Base-by-base conservation (phyloP, 1,140 invertebrate genomes). In the Drosophila sp. region DNA sequence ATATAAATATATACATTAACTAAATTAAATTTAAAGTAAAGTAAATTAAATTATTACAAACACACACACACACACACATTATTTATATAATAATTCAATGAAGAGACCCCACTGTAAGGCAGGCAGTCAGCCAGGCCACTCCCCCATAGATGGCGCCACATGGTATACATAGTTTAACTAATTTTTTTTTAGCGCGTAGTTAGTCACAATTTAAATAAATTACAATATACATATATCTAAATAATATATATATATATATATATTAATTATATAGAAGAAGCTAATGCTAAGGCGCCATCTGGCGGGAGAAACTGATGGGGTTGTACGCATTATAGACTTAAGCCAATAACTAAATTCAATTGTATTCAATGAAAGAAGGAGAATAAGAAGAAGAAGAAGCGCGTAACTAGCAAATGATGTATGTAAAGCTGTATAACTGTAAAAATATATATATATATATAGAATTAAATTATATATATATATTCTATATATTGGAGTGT, bases 121-220 rank as follows among this genome's bases (percentile, higher is more conserved):
- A 53, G 14, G 50, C 59, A 48, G 18, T 2, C 27, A 29, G 27
- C 6, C 27, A 29, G 27, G 4, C 7, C 4, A 4, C 8, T 13
- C 4, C 9, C 13, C 7, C 34, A 69, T 27, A 72, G 69, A 59
- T 59, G 69, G 69, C 69, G 69, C 56, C 45, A 41, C 46, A 50
- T 46, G 13, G 29, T 57, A 66, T 48, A 67, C 45, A 59, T 75
- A 75, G 63, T 78, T 66, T 76, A 78, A 58, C 34, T 27, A 72
- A 78, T 61, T 69, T 76, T 69, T 76, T 76, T 76, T 73, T 89
- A 89, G 83, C 46, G 62, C 59, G 83, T 89, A 89, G 83, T 89
- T 89, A 89, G 83, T 89, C 83, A 89, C 83, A 89, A 89, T 89
- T 89, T 80, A 83, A 89, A 82, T 76, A 57, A 83, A 89, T 84